A percentile compares a stretch with the other conserved stretches of the same genome.
Evolutionary conservation across 2,113 vertebrate genomes (phyloP).

Genomic region (Xiphorhynchus elegans): DNA sequence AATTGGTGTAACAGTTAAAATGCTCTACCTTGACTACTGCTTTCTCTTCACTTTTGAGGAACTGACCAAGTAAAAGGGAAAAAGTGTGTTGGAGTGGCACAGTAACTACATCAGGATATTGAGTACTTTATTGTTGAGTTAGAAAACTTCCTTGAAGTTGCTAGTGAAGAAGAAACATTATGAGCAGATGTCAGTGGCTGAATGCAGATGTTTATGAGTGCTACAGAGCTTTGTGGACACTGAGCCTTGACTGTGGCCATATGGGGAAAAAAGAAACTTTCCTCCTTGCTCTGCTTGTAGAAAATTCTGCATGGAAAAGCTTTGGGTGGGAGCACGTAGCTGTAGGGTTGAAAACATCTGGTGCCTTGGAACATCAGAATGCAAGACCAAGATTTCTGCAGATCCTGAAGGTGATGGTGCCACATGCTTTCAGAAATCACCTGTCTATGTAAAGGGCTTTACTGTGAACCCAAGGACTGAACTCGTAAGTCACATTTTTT

Average conservation of each 20-base stretch:
- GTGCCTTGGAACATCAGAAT: neutral
- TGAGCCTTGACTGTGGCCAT: neutral
- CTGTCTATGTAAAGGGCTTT: accelerated
- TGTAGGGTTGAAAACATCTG: neutral
- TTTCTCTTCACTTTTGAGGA: neutral
- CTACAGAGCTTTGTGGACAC: neutral
- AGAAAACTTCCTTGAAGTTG: neutral
- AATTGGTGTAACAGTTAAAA: neutral
- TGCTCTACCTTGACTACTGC: neutral
- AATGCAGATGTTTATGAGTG: neutral
- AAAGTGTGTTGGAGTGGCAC: neutral
- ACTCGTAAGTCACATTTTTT: accelerated
- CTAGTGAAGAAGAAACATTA: neutral
- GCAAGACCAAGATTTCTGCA: neutral
- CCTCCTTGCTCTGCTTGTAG: neutral
- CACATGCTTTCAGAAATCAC: neutral
- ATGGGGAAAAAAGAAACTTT: neutral
- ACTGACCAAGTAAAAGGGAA: neutral
- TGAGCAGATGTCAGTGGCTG: neutral
- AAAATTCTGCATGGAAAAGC: neutral
- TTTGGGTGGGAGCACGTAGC: accelerated
- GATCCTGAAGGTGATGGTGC: neutral
- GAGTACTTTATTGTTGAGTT: neutral
- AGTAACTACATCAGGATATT: neutral
- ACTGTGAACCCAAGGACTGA: neutral